phyloP scores from a whole-genome alignment of 2,797 vertebrate species.

The Pseudochaenichthys georgianus region DNA sequence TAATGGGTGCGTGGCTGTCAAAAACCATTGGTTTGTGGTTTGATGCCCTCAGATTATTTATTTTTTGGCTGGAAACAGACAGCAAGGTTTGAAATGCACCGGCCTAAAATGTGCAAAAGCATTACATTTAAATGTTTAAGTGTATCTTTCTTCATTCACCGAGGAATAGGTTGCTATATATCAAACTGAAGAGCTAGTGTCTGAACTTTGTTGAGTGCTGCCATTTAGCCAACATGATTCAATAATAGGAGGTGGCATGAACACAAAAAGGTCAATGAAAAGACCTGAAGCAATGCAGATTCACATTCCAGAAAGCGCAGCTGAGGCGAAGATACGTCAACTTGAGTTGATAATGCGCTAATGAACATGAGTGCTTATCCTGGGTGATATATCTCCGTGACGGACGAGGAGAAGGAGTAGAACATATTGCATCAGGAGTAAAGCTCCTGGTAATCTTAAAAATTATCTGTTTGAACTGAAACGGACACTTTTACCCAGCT shows the following conservation, averaged over 20 bases:
- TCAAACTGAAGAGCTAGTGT: neutral
- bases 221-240: slow-evolving; percentile 6
- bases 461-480: neutral
- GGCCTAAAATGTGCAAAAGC: neutral
- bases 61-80: no score
- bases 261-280: slow-evolving; percentile 21
- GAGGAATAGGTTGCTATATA: neutral
- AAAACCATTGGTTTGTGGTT: neutral
- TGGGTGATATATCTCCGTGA: neutral
- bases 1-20: neutral
- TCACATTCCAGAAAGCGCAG: slow-evolving; percentile 9
- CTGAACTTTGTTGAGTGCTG: neutral
- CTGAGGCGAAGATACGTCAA: slow-evolving; percentile 6
- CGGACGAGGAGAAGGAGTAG: neutral
- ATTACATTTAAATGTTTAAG: neutral
- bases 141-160: no score
- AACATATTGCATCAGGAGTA: neutral
- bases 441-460: neutral
- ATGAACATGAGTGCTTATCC: slow-evolving; percentile 2
- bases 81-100: neutral
- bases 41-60: neutral
- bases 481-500: no score
- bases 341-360: slow-evolving; percentile 27
- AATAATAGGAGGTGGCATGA: slow-evolving; percentile 15
- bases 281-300: slow-evolving; percentile 7